Conservation (phyloP, 37 sponge, comb jelly and placozoan genomes). For the Mnemiopsis leidyi region DNA sequence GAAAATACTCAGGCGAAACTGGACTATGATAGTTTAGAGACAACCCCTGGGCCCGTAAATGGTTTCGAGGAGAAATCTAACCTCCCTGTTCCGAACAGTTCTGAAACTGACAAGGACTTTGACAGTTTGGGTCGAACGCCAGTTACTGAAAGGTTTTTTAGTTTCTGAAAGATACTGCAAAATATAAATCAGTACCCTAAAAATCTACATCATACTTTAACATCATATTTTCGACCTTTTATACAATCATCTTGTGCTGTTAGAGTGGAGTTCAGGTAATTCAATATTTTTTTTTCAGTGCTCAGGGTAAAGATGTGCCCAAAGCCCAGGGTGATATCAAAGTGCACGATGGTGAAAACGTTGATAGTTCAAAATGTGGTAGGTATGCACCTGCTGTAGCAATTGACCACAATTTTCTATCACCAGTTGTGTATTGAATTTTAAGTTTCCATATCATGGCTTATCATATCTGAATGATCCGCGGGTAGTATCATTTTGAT, state of each 20-base stretch:
- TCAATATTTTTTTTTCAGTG: not conserved
- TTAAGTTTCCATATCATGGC: no score
- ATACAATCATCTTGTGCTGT: not conserved
- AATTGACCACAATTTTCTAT: no score
- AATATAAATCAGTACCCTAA: not conserved
- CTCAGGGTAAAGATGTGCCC: no score
- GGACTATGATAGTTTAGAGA: conserved; percentile 20
- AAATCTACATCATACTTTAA: not conserved
- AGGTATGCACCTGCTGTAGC: no score
- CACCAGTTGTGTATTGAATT: no score
- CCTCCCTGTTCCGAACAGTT: not conserved
- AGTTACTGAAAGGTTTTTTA: not conserved
- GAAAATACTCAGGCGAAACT: not conserved
- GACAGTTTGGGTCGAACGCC: conserved; percentile 43
- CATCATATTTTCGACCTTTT: no score
- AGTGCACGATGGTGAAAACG: no score
- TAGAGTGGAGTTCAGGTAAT: not conserved
- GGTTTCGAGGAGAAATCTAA: not conserved
- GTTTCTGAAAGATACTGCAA: no score
- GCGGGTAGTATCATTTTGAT: no score
- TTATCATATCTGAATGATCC: no score
- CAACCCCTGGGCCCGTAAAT: not conserved
- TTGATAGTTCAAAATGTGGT: no score
- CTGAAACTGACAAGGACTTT: conserved; percentile 16
- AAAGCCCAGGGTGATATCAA: no score